Conservation (phyloP, 2,888 invertebrate species). For the Drosophila ustulata region DNA sequence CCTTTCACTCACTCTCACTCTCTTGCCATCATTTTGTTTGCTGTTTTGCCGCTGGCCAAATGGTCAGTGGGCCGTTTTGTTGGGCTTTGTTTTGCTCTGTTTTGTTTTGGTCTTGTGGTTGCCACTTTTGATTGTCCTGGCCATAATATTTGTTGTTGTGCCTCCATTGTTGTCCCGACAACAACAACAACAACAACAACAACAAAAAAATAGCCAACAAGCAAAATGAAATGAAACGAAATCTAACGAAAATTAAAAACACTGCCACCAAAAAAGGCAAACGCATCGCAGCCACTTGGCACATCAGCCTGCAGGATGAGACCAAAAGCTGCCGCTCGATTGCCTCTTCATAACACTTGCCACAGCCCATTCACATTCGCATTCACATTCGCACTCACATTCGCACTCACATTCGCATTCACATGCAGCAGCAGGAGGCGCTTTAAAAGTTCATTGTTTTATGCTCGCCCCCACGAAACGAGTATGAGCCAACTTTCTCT, state of each 20-base stretch:
- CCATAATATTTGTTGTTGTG: slow-evolving; percentile 64
- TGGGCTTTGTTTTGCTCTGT: slow-evolving; percentile 38
- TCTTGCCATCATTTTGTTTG: slow-evolving; percentile 43
- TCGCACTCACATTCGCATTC: background rate
- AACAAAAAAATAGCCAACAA: background rate
- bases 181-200: slow-evolving; percentile 1
- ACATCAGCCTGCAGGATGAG: slow-evolving; percentile 36
- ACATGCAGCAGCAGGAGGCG: slow-evolving; percentile 51
- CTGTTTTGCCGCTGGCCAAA: slow-evolving; percentile 67
- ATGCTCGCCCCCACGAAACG: slow-evolving; percentile 12
- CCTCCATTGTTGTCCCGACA: slow-evolving; percentile 47
- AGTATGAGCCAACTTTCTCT: slow-evolving; percentile 7
- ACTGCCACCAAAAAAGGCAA: slow-evolving; percentile 37
- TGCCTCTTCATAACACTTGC: slow-evolving; percentile 71
- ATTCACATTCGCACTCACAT: slow-evolving; percentile 11
- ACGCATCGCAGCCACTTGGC: slow-evolving; percentile 27
- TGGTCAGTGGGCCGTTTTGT: slow-evolving; percentile 37
- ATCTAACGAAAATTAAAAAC: slow-evolving; percentile 70
- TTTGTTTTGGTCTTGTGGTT: slow-evolving; percentile 68
- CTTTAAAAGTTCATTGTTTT: slow-evolving; percentile 71
- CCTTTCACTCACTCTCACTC: background rate
- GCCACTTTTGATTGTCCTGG: slow-evolving; percentile 77
- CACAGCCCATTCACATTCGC: slow-evolving; percentile 54
- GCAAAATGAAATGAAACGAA: slow-evolving; percentile 51
- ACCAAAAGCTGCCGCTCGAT: slow-evolving; percentile 67